A percentile compares a stretch with the other conserved stretches of the same genome.
Evolutionary conservation across 2,888 invertebrate species (phyloP).

Genomic region (Nomada flava): DNA sequence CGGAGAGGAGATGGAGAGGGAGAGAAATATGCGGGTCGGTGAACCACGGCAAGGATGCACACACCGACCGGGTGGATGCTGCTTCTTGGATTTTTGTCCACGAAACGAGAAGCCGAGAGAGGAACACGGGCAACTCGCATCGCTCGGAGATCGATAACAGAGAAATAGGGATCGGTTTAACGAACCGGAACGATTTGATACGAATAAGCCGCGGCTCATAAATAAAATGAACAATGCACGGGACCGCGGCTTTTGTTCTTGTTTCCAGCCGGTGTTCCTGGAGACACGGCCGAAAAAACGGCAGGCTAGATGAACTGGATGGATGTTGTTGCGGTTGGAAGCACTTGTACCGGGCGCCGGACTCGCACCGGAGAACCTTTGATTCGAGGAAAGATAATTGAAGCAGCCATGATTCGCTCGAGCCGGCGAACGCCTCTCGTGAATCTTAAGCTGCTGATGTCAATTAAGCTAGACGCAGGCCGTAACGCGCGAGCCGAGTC

Average conservation of each 20-base stretch:
- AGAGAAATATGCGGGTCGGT: constrained; percentile 70
- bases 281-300: constrained; percentile 24
- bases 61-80: constrained; percentile 58
- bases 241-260: constrained; percentile 36
- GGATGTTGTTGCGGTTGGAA: constrained; percentile 23
- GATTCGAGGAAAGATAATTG: constrained; percentile 35
- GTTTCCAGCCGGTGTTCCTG: constrained; percentile 20
- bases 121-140: constrained; percentile 22
- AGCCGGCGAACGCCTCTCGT: not conserved
- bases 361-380: constrained; percentile 1
- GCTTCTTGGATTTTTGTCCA: constrained; percentile 65
- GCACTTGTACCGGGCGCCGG: not conserved
- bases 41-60: constrained; percentile 71
- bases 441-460: constrained; percentile 8
- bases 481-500: not conserved
- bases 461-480: constrained; percentile 15
- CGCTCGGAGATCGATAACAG: constrained; percentile 63
- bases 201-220: constrained; percentile 54
- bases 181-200: constrained; percentile 66
- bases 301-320: constrained; percentile 18
- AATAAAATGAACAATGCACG: constrained; percentile 61
- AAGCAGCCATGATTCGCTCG: constrained; percentile 7
- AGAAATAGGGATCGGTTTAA: constrained; percentile 66
- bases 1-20: constrained; percentile 1
- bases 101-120: constrained; percentile 51